Percentiles rank a stretch among this genome's conserved stretches.
Evolutionary conservation across 2,888 invertebrate genomes (phyloP).

Genomic region (Amaurobius ferox): DNA sequence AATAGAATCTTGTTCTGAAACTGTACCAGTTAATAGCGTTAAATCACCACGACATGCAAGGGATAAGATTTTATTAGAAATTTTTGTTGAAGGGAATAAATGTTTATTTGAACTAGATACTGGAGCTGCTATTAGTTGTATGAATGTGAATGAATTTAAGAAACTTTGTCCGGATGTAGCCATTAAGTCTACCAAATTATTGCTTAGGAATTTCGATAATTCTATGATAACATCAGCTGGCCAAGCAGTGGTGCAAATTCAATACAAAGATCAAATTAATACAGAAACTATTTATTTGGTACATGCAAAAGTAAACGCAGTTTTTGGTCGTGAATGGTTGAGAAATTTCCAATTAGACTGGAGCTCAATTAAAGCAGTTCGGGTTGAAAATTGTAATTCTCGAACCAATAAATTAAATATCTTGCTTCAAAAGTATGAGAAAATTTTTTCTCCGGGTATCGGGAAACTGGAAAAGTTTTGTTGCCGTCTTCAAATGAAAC

Average conservation of each 20-base stretch:
- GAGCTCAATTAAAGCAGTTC: constrained; percentile 35
- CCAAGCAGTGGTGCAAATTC: constrained; percentile 42
- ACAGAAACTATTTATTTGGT: constrained; percentile 46
- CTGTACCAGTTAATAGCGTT: constrained; percentile 55
- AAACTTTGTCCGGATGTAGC: no score
- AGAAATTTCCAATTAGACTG: constrained; percentile 38
- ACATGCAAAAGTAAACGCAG: constrained; percentile 40
- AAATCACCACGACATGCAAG: constrained; percentile 54
- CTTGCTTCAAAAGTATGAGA: constrained; percentile 34
- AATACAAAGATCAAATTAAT: constrained; percentile 46
- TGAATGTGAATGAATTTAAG: no score
- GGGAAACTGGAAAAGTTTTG: constrained; percentile 46
- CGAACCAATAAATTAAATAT: constrained; percentile 31
- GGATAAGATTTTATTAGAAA: constrained; percentile 54
- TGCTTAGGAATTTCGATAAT: constrained; percentile 40
- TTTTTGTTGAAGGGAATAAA: no score
- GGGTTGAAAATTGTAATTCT: constrained; percentile 27
- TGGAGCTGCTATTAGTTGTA: no score
- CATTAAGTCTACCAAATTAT: no score
- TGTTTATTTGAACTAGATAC: no score
- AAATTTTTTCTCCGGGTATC: constrained; percentile 40
- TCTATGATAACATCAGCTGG: constrained; percentile 35
- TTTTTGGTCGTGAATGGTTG: constrained; percentile 45
- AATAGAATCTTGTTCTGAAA: constrained; percentile 49
- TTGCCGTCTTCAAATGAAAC: constrained; percentile 44